Conservation (phyloP, 1,140 invertebrate species). For the Panonychus citri region DNA sequence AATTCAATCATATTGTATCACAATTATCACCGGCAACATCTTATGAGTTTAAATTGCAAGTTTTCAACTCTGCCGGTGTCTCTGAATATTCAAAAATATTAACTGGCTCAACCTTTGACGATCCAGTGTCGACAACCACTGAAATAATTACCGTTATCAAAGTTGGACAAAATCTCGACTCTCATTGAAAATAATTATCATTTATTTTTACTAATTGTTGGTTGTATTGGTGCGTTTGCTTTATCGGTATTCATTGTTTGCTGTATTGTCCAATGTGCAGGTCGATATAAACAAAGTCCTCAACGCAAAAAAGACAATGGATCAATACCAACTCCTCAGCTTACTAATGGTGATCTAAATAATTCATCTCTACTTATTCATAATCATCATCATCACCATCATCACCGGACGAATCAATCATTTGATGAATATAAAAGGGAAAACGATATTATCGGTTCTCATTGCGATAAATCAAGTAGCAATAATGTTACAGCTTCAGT, state of each 20-base stretch:
- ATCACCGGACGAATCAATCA: too few species aligned
- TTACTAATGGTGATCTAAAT: not conserved
- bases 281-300: not conserved
- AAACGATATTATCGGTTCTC: not conserved
- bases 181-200: conserved; percentile 9
- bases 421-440: not conserved
- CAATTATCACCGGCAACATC: conserved; percentile 50
- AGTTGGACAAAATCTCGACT: not conserved
- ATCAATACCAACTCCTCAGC: not conserved
- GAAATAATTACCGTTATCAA: conserved; percentile 23
- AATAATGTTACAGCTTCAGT: not conserved
- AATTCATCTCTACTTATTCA: too few species aligned
- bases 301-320: not conserved
- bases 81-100: conserved; percentile 62
- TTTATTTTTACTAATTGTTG: conserved; percentile 12
- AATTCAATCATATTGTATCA: conserved; percentile 41
- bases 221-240: not conserved
- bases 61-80: conserved; percentile 59
- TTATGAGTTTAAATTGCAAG: conserved; percentile 74
- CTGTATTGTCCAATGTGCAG: not conserved
- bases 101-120: conserved; percentile 34
- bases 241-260: conserved; percentile 3
- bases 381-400: too few species aligned
- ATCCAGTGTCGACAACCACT: not conserved
- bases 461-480: not conserved